phyloP scores from a whole-genome alignment of 2,113 vertebrate species.

The Eolophus roseicapilla region DNA sequence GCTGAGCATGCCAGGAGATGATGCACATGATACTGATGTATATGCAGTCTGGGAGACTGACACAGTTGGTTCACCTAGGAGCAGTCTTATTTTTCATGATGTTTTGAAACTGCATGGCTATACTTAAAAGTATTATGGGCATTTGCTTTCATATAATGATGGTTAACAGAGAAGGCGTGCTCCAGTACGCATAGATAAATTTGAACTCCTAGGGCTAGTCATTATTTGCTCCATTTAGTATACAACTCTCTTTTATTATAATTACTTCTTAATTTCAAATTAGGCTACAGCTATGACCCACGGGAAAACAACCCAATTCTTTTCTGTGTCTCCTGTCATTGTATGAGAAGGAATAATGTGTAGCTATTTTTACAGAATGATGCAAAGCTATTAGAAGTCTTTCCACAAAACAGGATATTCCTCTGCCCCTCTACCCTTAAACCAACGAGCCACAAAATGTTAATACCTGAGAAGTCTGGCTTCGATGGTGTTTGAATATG shows the following conservation, averaged over 20 bases:
- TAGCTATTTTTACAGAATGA: not conserved
- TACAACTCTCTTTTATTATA: not conserved
- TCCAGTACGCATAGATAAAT: not conserved
- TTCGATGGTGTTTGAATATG: fast-evolving
- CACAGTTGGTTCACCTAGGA: not conserved
- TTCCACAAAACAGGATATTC: not conserved
- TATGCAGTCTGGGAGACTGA: not conserved
- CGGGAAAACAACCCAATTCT: not conserved
- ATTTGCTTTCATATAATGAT: not conserved
- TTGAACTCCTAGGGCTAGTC: not conserved
- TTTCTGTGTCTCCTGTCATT: not conserved
- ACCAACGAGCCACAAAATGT: not conserved
- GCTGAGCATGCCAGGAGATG: not conserved
- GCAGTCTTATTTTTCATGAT: not conserved
- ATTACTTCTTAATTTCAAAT: not conserved
- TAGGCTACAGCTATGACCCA: not conserved
- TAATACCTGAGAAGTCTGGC: not conserved
- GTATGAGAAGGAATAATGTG: not conserved
- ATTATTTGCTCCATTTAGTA: not conserved
- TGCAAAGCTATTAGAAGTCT: not conserved
- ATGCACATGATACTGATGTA: fast-evolving
- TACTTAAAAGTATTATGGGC: not conserved
- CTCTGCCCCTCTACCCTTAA: fast-evolving
- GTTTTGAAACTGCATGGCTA: not conserved
- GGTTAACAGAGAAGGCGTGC: not conserved